phyloP scores from a whole-genome alignment of 2,888 invertebrate genomes.

The Eueremaeus valkanovi region DNA sequence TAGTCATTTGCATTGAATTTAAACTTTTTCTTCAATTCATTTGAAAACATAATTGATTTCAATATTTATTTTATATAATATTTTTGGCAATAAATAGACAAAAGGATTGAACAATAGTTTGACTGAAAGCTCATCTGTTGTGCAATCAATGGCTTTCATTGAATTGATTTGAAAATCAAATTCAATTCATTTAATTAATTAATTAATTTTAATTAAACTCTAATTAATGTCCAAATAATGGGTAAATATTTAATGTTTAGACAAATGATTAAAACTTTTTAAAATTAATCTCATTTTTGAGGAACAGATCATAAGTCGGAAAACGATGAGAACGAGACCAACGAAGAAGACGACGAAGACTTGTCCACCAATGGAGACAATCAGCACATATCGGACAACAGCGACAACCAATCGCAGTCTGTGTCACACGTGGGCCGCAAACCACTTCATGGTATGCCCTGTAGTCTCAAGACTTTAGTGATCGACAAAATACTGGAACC shows the following conservation, averaged over 20 bases:
- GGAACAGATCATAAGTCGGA: neutral
- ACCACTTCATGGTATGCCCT: constrained; percentile 42
- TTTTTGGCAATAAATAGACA: neutral
- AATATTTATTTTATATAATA: neutral
- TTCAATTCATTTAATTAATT: too few relatives aligned
- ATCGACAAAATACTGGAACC: constrained; percentile 77
- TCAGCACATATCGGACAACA: neutral
- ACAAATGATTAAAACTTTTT: neutral
- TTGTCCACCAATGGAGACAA: neutral
- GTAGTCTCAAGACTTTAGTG: constrained; percentile 69
- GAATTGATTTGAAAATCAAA: too few relatives aligned
- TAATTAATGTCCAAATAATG: too few relatives aligned
- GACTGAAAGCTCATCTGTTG: neutral
- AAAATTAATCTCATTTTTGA: neutral
- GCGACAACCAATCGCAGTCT: neutral
- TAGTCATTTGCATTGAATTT: too few relatives aligned
- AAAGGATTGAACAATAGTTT: neutral
- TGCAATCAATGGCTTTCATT: neutral
- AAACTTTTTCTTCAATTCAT: too few relatives aligned
- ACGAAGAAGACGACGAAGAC: constrained; percentile 26
- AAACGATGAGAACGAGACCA: constrained; percentile 25
- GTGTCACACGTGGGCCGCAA: constrained; percentile 41
- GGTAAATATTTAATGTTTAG: neutral
- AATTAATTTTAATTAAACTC: too few relatives aligned
- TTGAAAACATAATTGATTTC: neutral